These are phyloP conservation scores for Teleogryllus occipitalis DNA, from an alignment of 1,140 invertebrate species.

Conservation along the genomic window DNA sequence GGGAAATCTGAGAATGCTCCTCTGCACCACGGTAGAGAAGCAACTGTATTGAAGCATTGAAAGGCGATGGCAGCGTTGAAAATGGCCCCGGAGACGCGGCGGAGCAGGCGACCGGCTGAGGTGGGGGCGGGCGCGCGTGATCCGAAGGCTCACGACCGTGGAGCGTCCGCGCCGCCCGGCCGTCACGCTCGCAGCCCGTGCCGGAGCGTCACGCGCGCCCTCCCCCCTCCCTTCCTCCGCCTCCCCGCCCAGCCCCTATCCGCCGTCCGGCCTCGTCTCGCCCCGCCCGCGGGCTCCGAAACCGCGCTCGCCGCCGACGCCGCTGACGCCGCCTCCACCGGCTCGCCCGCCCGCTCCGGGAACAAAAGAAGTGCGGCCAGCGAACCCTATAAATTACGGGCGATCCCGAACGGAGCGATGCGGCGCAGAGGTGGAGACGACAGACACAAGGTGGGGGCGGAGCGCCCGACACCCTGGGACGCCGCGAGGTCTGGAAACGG, in stretches of 20 bases:
- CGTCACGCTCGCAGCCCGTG: not conserved
- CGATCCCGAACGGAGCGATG: not conserved
- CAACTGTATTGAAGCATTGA: too few relatives aligned
- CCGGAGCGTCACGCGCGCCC: not conserved
- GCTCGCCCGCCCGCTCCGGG: not conserved
- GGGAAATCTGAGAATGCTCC: too few relatives aligned
- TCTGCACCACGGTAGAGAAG: too few relatives aligned
- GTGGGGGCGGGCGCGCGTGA: not conserved
- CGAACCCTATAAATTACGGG: conserved; percentile 3
- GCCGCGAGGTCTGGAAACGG: not conserved
- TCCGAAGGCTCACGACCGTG: not conserved
- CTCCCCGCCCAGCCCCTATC: too few relatives aligned
- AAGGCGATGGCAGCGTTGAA: too few relatives aligned
- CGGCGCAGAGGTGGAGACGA: too few relatives aligned
- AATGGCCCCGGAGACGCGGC: not conserved
- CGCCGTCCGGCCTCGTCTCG: too few relatives aligned
- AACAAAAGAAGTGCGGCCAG: not conserved
- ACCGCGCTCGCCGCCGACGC: too few relatives aligned
- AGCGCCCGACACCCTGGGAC: not conserved
- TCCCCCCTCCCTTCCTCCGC: not conserved
- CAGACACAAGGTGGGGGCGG: not conserved
- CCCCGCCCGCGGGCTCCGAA: too few relatives aligned
- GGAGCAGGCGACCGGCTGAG: too few relatives aligned
- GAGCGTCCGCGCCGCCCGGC: not conserved
- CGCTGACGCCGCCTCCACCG: too few relatives aligned